Percentiles rank a stretch among this genome's conserved stretches.
Evolutionary conservation across 2,888 invertebrate species (phyloP).

Genomic region (Melanotus villosus): DNA sequence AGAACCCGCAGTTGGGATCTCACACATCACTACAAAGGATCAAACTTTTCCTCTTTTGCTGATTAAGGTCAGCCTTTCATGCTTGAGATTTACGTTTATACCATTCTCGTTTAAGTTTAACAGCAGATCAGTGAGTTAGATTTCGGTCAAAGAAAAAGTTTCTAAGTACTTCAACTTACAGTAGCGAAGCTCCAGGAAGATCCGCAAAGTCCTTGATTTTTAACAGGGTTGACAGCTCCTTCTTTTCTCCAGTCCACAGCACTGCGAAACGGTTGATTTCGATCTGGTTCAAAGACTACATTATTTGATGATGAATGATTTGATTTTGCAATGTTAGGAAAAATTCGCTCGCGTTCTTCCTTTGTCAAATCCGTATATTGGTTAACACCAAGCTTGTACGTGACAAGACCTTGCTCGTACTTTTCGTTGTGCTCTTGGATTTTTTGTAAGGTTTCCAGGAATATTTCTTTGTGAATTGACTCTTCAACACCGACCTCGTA

Average conservation of each 20-base stretch:
- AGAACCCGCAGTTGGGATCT: too few relatives aligned
- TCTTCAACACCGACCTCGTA: slow-evolving; percentile 85
- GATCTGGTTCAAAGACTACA: too few relatives aligned
- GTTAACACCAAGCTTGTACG: slow-evolving; percentile 81
- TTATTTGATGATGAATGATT: too few relatives aligned
- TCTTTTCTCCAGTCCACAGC: slow-evolving; percentile 87
- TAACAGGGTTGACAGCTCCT: slow-evolving; percentile 90
- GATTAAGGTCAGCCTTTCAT: too few relatives aligned
- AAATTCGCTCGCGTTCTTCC: too few relatives aligned
- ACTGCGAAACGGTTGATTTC: slow-evolving; percentile 79
- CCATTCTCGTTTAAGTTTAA: too few relatives aligned
- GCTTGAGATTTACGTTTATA: too few relatives aligned
- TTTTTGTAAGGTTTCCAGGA: slow-evolving; percentile 87
- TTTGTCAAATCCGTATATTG: slow-evolving; percentile 91
- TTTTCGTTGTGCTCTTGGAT: slow-evolving; percentile 88
- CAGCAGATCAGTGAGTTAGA: too few relatives aligned
- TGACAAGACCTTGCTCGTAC: slow-evolving; percentile 76
- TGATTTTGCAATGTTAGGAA: too few relatives aligned
- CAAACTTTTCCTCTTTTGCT: too few relatives aligned
- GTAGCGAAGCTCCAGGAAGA: slow-evolving; percentile 95
- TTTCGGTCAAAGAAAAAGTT: too few relatives aligned
- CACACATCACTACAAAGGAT: too few relatives aligned
- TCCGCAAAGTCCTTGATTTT: slow-evolving; percentile 93
- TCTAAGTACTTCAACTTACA: slow-evolving; percentile 76
- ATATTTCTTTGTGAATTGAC: slow-evolving; percentile 89